A percentile compares a stretch with the other conserved stretches of the same genome.
Evolutionary conservation across 2,888 invertebrate genomes (phyloP).

Genomic region (Philonicus albiceps): DNA sequence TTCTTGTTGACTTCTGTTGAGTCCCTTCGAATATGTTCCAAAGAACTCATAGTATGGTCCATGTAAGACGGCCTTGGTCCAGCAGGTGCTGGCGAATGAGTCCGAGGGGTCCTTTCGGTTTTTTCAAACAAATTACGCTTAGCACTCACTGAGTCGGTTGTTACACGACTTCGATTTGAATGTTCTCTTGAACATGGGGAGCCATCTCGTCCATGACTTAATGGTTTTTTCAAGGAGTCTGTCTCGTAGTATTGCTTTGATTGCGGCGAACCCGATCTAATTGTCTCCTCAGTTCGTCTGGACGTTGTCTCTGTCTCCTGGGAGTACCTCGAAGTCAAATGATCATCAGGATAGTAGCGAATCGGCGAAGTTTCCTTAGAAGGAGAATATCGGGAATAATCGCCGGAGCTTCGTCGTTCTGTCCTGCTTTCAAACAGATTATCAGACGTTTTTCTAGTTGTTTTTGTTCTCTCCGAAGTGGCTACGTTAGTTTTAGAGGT

Average conservation of each 20-base stretch:
- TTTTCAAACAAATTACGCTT: constrained; percentile 60
- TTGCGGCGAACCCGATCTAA: background rate
- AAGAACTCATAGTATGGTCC: constrained; percentile 62
- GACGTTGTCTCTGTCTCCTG: background rate
- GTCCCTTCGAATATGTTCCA: constrained; percentile 62
- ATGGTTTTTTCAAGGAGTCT: background rate
- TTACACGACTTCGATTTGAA: constrained; percentile 44
- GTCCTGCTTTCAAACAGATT: background rate
- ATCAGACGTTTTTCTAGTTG: background rate
- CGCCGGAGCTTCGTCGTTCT: background rate
- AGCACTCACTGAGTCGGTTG: constrained; percentile 56
- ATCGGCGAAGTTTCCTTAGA: constrained; percentile 44
- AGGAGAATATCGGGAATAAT: constrained; percentile 34
- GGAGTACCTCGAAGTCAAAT: background rate
- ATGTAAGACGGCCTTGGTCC: constrained; percentile 60
- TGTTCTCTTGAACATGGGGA: constrained; percentile 44
- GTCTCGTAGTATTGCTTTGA: background rate
- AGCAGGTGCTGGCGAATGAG: constrained; percentile 38
- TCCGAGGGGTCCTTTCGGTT: background rate
- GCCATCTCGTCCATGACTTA: constrained; percentile 33
- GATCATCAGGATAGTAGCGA: constrained; percentile 45
- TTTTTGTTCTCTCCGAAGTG: background rate
- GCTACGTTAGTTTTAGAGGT: constrained; percentile 44
- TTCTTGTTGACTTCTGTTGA: constrained; percentile 54
- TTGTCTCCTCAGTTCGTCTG: background rate